phyloP scores from a whole-genome alignment of 2,113 vertebrate species.

The Charina bottae region DNA sequence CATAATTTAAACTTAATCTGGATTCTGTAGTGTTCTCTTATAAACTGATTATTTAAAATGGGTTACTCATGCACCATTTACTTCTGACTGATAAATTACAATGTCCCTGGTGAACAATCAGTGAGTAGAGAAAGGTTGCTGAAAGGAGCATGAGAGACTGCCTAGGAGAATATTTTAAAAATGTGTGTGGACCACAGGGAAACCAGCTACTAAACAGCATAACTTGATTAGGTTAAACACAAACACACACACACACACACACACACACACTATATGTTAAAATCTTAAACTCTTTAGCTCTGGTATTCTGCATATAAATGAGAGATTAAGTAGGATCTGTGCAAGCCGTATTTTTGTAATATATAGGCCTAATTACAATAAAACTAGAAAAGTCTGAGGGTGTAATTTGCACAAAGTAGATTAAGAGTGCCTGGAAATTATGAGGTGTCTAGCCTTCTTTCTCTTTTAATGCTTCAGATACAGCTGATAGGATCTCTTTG shows the following conservation, averaged over 20 bases:
- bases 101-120: constrained; percentile 37
- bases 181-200: constrained; percentile 36
- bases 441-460: constrained; percentile 45
- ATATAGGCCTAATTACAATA: constrained; percentile 65
- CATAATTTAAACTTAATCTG: constrained; percentile 52
- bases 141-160: constrained; percentile 43
- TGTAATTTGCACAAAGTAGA: constrained; percentile 61
- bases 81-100: constrained; percentile 58
- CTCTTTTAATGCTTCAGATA: constrained; percentile 53
- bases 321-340: constrained; percentile 62
- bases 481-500: constrained; percentile 25
- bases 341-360: constrained; percentile 58
- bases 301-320: constrained; percentile 68
- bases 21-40: constrained; percentile 38
- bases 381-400: constrained; percentile 55
- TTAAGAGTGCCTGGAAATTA: constrained; percentile 56
- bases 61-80: constrained; percentile 49
- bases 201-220: constrained; percentile 51
- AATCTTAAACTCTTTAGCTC: constrained; percentile 66
- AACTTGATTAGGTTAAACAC: constrained; percentile 63
- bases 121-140: constrained; percentile 48
- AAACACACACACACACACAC: too few species aligned
- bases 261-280: constrained; percentile 51
- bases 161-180: constrained; percentile 46
- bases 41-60: constrained; percentile 56